Conservation (phyloP, 2,888 invertebrate genomes). For the Drosophila leonis region DNA sequence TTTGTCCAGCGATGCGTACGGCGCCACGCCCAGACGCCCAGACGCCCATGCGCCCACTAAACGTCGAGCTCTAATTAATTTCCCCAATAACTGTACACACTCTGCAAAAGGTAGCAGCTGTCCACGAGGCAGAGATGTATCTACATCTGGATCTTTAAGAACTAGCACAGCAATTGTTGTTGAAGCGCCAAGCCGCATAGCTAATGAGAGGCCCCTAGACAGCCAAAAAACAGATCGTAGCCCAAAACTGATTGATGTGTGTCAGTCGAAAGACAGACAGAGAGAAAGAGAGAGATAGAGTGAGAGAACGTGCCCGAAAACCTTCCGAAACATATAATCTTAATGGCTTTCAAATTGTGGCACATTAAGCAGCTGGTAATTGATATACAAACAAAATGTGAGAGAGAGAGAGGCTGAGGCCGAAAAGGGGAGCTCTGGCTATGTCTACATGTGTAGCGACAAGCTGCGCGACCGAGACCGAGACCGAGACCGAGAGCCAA, state of each 20-base stretch:
- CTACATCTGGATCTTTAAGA: conserved; percentile 37
- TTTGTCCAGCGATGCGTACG: conserved; percentile 60
- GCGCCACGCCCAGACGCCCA: conserved; percentile 50
- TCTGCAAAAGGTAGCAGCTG: conserved; percentile 50
- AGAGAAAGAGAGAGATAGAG: conserved; percentile 11
- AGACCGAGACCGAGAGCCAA: background rate
- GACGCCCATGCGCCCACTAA: conserved; percentile 18
- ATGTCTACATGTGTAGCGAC: conserved; percentile 39
- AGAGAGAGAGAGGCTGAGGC: background rate
- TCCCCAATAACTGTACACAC: conserved; percentile 49
- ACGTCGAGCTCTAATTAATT: conserved; percentile 71
- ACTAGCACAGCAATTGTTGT: conserved; percentile 47
- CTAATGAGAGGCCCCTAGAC: conserved; percentile 57
- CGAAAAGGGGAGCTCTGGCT: conserved; percentile 1
- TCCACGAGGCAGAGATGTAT: conserved; percentile 28
- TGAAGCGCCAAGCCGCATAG: conserved; percentile 52
- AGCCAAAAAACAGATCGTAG: conserved; percentile 31
- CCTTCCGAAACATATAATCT: conserved; percentile 53
- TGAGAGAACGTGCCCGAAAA: conserved; percentile 23
- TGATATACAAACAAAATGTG: conserved; percentile 60
- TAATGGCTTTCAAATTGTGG: conserved; percentile 80
- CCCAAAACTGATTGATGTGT: conserved; percentile 71
- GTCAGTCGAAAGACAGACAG: conserved; percentile 37
- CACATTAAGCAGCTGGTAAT: conserved; percentile 70
- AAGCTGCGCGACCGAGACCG: conserved; percentile 5